Base-by-base conservation (phyloP, 2,797 vertebrate species). In the Paguma larvata region DNA sequence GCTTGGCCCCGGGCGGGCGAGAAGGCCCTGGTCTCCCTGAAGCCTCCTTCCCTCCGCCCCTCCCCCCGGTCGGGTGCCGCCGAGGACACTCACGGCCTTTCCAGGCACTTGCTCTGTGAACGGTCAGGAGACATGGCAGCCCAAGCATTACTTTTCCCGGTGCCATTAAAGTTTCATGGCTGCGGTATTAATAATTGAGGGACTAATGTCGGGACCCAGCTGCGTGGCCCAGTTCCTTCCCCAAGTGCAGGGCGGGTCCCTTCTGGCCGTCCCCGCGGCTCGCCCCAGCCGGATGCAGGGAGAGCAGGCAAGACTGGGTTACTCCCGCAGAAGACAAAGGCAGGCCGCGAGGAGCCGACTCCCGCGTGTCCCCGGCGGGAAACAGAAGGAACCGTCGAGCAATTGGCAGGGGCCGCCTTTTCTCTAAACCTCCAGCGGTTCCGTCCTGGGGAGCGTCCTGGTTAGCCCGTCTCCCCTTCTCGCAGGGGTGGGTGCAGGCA, bases 141-240 rank as follows among this genome's bases (percentile, higher is more conserved):
- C 96, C 97, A 96, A 93, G 98, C 98, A 98, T 99, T 98, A 99
- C 98, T 98, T 98, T 98, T 98, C 98, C 99, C 97, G 97, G 98
- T 79, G 68, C 97, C 98, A 99, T 99, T 98, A 99, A 99, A 99
- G 98, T 99, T 99, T 99, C 97, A 99, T 98, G 98, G 96, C 98
- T 98, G 96, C 95, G 95, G 97, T 98, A 99, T 99, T 91, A 99
- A 99, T 99, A 99, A 99, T 99, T 99, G 98, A 99, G 98, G 98
- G 91, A 98, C 98, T 98, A 98, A 98, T 98, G 99, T 95, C 97
- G 98, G 98, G 97, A 98, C 98, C 98, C 99, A 99, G 99, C 99
- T 99, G 99, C 92, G 98, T 93, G 97, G 98, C 98, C 98, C 98
- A 98, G 98, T 98, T 98, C 98, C 98, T 97, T 98, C 97, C 97